Evolutionary conservation across 2,888 invertebrate species (phyloP), one percentile per base, ranked within the genome.

Genomic region (Halocaridina rubra): DNA sequence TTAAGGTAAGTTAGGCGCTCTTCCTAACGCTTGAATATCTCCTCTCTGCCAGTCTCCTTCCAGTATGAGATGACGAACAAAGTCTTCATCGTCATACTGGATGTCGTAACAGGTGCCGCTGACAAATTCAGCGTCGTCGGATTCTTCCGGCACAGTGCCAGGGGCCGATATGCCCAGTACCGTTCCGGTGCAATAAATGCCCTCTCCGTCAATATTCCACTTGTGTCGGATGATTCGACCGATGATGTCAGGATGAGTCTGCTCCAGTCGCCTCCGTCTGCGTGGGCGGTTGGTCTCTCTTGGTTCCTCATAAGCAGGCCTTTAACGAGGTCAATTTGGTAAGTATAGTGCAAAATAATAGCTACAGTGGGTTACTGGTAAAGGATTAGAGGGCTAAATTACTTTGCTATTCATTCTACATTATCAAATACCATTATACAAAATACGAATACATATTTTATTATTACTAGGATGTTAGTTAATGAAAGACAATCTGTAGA

Each of bases 21-120:
- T 59, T 22, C 81, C 81, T 46, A 81, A 32, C 69, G 85, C 87
- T 46, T 85, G 85, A 19, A 87, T 81, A 46, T 87, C 87, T 19
- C 87, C 87, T 16, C 85, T 77, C 74, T 87, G 87, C 87, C 87
- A 87, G 59, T 87, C 87, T 16, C 87, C 87, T 57, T 87, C 87
- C 10, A 87, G 59, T 13, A 87, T 87, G 19, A 87, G 77, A 59
- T 87, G 87, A 5, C 87, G 74, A 46, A 85, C 85, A 77, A 87
- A 87, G 79, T 87, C 87, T 69, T 87, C 87, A 39, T 87, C 87
- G 33, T 87, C 87, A 29, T 87, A 87, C 78, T 87, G 82, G 33
- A 87, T 69, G 30, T 87, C 87, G 33, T 87, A 87, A 33, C 87
- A 87, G 2, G 87, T 87, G 57, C 87, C 87, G 53, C 69, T 75